A percentile compares a stretch with the other conserved stretches of the same genome.
phyloP scores from a whole-genome alignment of 2,888 invertebrate genomes.

The Parnassius mnemosyne region DNA sequence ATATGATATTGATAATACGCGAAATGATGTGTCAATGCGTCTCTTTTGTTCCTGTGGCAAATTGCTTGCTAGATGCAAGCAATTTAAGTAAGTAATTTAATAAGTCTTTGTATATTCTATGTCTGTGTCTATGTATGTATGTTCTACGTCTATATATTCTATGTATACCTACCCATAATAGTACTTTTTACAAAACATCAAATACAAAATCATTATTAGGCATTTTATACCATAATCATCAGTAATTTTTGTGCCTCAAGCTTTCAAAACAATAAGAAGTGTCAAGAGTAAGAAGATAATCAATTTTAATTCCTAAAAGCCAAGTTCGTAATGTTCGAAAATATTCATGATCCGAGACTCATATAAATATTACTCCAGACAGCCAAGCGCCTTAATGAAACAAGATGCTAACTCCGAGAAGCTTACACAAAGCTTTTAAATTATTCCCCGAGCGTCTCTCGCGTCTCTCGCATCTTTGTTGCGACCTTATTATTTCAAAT shows the following conservation, averaged over 20 bases:
- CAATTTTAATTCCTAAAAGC: constrained; percentile 54
- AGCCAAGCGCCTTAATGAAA: constrained; percentile 64
- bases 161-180: too few species aligned
- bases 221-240: too few species aligned
- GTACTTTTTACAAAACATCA: too few species aligned
- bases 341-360: constrained; percentile 68
- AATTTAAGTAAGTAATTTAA: too few species aligned
- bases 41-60: too few species aligned
- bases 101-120: too few species aligned
- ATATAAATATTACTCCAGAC: constrained; percentile 66
- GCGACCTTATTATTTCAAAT: constrained; percentile 70
- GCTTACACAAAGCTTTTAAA: constrained; percentile 55
- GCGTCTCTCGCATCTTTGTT: constrained; percentile 56
- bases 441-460: constrained; percentile 61
- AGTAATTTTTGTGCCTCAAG: constrained; percentile 5
- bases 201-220: too few species aligned
- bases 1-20: too few species aligned
- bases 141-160: too few species aligned
- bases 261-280: background rate
- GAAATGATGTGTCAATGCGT: too few species aligned
- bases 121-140: too few species aligned
- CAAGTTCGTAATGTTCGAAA: constrained; percentile 48
- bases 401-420: constrained; percentile 66
- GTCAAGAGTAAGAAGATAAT: constrained; percentile 26
- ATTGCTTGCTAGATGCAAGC: too few species aligned